A percentile compares a stretch with the other conserved stretches of the same genome.
phyloP scores from a whole-genome alignment of 2,797 vertebrate genomes.

The Monodelphis domestica region DNA sequence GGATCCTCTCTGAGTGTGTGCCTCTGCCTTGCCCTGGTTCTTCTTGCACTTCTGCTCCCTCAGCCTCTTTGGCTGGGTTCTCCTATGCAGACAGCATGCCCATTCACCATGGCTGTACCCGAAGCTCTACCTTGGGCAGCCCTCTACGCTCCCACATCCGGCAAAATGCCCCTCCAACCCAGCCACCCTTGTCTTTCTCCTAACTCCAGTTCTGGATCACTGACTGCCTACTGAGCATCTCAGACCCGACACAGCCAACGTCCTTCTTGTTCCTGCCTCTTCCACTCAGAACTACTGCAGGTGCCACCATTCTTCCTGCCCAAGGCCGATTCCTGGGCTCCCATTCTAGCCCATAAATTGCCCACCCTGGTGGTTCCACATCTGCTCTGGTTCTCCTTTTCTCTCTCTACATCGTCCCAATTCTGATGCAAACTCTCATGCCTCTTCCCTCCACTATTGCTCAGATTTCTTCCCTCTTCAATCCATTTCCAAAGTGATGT shows the following conservation, averaged over 20 bases:
- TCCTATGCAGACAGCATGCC: background rate
- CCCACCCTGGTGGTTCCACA: background rate
- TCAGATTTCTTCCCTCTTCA: background rate
- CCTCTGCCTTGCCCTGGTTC: no score
- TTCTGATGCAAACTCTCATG: no score
- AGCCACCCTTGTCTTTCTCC: background rate
- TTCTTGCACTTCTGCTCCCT: no score
- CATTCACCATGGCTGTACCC: background rate
- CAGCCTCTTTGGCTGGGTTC: background rate
- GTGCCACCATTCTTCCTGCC: background rate
- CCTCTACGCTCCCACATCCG: background rate
- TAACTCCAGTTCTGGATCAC: background rate
- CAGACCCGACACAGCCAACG: background rate
- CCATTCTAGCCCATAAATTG: background rate
- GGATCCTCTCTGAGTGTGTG: background rate
- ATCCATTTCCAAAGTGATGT: background rate
- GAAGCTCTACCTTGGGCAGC: background rate
- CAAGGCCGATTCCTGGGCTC: no score
- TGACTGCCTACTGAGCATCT: background rate
- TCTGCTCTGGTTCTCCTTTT: background rate
- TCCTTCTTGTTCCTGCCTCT: background rate
- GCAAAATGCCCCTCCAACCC: no score
- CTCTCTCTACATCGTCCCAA: background rate
- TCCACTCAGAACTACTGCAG: background rate
- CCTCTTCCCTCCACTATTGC: background rate